Conservation (phyloP, 2,113 vertebrate species). For the Malurus cyaneus region DNA sequence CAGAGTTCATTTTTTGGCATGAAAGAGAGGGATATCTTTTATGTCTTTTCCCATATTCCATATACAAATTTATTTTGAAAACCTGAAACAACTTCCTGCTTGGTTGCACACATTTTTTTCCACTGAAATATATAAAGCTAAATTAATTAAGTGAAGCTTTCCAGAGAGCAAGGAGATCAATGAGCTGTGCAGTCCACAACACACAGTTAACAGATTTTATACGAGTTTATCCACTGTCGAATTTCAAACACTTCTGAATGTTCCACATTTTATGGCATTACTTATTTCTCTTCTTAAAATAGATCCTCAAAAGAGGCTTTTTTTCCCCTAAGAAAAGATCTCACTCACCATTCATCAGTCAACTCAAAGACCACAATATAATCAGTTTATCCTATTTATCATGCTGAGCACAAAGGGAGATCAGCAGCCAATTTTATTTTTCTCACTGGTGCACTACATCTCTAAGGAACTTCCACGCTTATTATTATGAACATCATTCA, state of each 20-base stretch:
- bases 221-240: not conserved
- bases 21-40: not conserved
- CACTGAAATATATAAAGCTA: not conserved
- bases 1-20: not conserved
- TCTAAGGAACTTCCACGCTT: not conserved
- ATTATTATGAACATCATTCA: not conserved
- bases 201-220: not conserved
- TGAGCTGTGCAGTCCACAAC: not conserved
- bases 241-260: not conserved
- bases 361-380: not conserved
- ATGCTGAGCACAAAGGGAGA: not conserved
- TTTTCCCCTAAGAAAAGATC: not conserved
- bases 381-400: not conserved
- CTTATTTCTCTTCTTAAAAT: not conserved
- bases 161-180: not conserved
- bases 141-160: constrained; percentile 3
- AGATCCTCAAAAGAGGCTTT: not conserved
- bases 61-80: not conserved
- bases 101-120: not conserved
- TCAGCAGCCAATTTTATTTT: not conserved
- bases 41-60: not conserved
- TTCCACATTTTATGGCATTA: not conserved
- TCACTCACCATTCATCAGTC: not conserved
- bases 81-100: not conserved
- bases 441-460: not conserved